phyloP scores from a whole-genome alignment of 1,140 invertebrate species.

The Drosophila mojavensis region DNA sequence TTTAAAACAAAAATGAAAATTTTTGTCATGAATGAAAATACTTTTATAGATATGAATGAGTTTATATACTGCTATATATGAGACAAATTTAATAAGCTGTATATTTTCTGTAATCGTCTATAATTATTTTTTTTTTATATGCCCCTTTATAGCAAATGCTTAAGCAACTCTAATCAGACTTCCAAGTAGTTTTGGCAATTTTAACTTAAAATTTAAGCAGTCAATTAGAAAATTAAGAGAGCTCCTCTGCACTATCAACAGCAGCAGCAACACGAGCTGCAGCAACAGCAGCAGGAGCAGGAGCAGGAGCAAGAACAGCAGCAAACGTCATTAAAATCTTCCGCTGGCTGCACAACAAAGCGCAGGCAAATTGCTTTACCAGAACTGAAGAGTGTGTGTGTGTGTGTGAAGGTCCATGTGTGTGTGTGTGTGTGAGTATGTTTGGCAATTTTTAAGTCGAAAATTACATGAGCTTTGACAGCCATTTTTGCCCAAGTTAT shows the following conservation, averaged over 20 bases:
- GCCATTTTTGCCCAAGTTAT: slow-evolving; percentile 65
- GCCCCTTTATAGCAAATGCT: no score
- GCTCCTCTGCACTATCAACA: slow-evolving; percentile 26
- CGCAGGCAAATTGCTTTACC: slow-evolving; percentile 65
- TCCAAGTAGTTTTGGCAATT: background rate
- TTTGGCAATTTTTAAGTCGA: slow-evolving; percentile 49
- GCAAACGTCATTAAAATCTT: slow-evolving; percentile 75
- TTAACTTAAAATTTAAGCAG: slow-evolving; percentile 14
- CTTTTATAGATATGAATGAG: no score
- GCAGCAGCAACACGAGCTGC: background rate
- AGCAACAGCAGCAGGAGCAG: slow-evolving; percentile 1
- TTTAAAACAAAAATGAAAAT: background rate
- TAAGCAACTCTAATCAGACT: no score
- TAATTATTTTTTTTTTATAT: no score
- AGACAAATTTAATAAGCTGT: no score
- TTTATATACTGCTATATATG: no score
- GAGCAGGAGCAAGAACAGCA: background rate
- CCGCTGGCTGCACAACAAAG: slow-evolving; percentile 72
- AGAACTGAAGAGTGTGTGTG: background rate
- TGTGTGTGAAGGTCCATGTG: background rate
- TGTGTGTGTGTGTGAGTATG: background rate
- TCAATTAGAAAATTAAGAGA: slow-evolving; percentile 44
- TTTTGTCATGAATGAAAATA: no score
- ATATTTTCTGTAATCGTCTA: no score
- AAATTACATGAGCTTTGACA: slow-evolving; percentile 36